Conservation (phyloP, 2,113 vertebrate genomes). For the Pomatostomus ruficeps region DNA sequence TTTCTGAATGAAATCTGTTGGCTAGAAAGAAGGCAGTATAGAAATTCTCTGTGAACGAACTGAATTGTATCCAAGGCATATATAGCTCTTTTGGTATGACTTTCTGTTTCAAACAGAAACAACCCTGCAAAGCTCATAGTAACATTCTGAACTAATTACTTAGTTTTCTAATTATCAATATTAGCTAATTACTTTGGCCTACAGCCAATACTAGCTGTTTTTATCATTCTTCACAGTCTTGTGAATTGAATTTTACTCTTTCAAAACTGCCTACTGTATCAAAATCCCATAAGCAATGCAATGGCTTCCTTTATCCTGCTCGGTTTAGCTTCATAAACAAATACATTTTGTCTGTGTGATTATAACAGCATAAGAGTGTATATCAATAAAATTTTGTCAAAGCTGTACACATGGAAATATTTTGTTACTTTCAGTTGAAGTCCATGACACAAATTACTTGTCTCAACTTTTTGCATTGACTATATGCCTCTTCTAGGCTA, state of each 20-base stretch:
- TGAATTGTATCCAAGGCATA: not conserved
- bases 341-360: not conserved
- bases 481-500: not conserved
- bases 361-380: not conserved
- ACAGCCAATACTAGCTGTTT: not conserved
- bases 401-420: not conserved
- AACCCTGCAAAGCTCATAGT: not conserved
- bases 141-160: not conserved
- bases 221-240: not conserved
- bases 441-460: not conserved
- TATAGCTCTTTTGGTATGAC: not conserved
- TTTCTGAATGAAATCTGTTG: not conserved
- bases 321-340: not conserved
- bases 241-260: not conserved
- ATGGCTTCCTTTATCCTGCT: not conserved
- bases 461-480: not conserved
- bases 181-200: not conserved
- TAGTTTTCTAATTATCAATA: conserved; percentile 16
- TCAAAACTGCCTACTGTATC: not conserved
- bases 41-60: not conserved
- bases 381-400: not conserved
- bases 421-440: not conserved
- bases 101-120: not conserved
- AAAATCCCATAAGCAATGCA: not conserved
- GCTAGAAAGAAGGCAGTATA: not conserved